These are phyloP conservation scores for Pseudonaja textilis DNA, from an alignment of 2,113 vertebrate genomes.

Conservation along the genomic window DNA sequence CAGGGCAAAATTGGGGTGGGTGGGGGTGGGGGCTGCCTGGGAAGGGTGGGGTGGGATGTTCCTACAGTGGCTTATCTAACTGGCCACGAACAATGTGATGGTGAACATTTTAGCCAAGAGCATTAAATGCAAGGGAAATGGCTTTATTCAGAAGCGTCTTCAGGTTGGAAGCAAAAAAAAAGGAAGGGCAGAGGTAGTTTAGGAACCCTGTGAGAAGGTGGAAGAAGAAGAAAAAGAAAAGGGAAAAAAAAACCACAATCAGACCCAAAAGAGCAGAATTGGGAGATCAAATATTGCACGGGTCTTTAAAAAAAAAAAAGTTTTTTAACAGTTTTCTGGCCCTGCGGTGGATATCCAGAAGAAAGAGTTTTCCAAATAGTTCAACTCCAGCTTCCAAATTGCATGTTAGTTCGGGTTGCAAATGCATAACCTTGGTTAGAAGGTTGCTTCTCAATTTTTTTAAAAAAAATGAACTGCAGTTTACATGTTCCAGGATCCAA, in stretches of 20 bases:
- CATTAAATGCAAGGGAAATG: slow-evolving; percentile 30
- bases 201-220: slow-evolving; percentile 59
- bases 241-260: slow-evolving; percentile 48
- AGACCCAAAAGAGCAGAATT: slow-evolving; percentile 29
- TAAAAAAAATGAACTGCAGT: neutral
- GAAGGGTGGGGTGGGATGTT: neutral
- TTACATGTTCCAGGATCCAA: neutral
- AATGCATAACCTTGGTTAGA: neutral
- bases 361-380: neutral
- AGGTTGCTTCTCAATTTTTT: neutral
- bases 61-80: neutral
- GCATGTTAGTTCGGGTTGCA: neutral
- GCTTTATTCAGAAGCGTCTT: slow-evolving; percentile 64
- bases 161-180: slow-evolving; percentile 59
- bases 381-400: neutral
- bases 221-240: slow-evolving; percentile 7
- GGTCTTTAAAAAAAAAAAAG: neutral
- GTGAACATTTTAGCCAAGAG: slow-evolving; percentile 21
- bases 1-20: neutral
- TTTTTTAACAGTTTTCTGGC: neutral
- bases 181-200: slow-evolving; percentile 48
- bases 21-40: neutral
- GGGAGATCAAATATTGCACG: neutral
- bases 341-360: too few species aligned
- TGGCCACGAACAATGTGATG: neutral